Evolutionary conservation across 2,797 vertebrate genomes (phyloP).

Genomic region (Gallinago solitaria): DNA sequence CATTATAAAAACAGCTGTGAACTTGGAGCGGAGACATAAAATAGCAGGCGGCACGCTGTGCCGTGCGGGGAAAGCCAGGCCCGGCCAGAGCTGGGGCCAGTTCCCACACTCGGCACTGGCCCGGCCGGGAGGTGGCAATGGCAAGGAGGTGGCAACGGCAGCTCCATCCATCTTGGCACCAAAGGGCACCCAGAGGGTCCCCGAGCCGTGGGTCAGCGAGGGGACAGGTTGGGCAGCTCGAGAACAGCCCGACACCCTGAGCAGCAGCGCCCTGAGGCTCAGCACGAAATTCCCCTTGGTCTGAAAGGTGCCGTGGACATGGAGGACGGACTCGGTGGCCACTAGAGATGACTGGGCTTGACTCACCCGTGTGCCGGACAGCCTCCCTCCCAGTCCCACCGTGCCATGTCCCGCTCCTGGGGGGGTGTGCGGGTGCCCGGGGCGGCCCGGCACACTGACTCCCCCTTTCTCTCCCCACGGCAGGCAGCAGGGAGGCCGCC

Average conservation of each 20-base stretch:
- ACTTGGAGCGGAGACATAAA: constrained; percentile 57
- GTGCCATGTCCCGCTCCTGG: fast-evolving
- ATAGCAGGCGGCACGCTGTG: constrained; percentile 8
- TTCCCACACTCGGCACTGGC: fast-evolving
- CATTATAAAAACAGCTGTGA: constrained; percentile 67
- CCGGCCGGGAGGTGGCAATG: too few species aligned
- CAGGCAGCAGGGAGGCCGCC: constrained; percentile 96
- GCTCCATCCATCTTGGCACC: background rate
- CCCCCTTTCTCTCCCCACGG: background rate
- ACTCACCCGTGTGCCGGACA: fast-evolving
- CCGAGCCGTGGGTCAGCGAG: fast-evolving
- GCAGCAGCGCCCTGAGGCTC: background rate
- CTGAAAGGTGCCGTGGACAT: background rate
- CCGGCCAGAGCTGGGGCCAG: fast-evolving
- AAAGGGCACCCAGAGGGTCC: fast-evolving
- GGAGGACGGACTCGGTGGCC: fast-evolving
- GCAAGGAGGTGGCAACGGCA: background rate
- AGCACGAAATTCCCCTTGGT: fast-evolving
- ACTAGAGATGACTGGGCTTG: background rate
- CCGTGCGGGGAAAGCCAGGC: fast-evolving
- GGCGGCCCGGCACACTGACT: background rate
- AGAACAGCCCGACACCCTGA: background rate
- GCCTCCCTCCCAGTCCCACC: fast-evolving
- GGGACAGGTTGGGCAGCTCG: fast-evolving
- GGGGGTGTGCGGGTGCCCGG: fast-evolving